Evolutionary conservation across 2,888 invertebrate species (phyloP).

Genomic region (Nemapogon koenigi): DNA sequence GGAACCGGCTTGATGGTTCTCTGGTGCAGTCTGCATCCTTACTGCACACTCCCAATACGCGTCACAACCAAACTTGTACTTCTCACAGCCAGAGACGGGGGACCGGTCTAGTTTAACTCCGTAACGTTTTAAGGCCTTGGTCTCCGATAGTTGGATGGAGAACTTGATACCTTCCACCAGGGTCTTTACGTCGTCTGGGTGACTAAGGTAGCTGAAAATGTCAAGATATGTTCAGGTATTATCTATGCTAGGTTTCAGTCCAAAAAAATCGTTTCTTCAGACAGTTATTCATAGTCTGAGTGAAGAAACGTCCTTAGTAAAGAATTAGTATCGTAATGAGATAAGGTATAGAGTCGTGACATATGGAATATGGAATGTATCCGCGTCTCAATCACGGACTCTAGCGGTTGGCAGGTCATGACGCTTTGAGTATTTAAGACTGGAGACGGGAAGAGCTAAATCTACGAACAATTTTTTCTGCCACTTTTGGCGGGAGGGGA

Average conservation of each 20-base stretch:
- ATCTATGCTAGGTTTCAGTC: background rate
- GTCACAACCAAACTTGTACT: slow-evolving; percentile 73
- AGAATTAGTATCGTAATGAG: no score
- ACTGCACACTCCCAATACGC: slow-evolving; percentile 84
- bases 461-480: no score
- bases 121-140: slow-evolving; percentile 64
- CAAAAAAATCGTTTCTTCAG: no score
- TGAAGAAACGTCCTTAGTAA: no score
- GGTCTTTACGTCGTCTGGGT: slow-evolving; percentile 79
- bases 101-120: slow-evolving; percentile 79
- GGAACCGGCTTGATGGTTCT: slow-evolving; percentile 84
- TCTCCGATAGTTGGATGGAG: slow-evolving; percentile 73
- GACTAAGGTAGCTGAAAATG: slow-evolving; percentile 67
- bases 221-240: background rate
- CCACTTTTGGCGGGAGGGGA: no score
- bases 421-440: no score
- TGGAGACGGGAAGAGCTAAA: no score
- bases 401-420: no score
- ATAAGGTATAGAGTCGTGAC: no score
- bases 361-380: no score
- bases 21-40: slow-evolving; percentile 76
- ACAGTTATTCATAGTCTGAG: no score
- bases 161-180: slow-evolving; percentile 86
- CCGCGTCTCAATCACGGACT: no score
- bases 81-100: slow-evolving; percentile 77